phyloP scores from a whole-genome alignment of 2,797 vertebrate species.

The Acomys russatus region DNA sequence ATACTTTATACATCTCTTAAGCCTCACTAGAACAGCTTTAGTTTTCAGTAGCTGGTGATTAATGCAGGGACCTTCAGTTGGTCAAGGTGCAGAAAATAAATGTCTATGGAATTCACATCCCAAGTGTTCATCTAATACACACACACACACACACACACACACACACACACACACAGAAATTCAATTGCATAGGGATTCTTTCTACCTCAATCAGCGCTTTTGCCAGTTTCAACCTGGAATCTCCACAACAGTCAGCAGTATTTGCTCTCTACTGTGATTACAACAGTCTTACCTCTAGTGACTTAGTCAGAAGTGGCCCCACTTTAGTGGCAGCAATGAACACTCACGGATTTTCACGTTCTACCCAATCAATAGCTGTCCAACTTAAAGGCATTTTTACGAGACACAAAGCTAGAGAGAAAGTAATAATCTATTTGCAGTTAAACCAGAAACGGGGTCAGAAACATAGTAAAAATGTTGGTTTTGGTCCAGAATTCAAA shows the following conservation, averaged over 20 bases:
- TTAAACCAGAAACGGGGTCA: background rate
- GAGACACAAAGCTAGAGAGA: slow-evolving; percentile 27
- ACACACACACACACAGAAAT: background rate
- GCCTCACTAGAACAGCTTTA: background rate
- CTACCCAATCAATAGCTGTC: slow-evolving; percentile 6
- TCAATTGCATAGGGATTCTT: slow-evolving; percentile 48
- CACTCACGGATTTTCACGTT: background rate
- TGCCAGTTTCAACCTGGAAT: background rate
- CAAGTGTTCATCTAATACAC: background rate
- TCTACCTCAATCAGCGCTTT: slow-evolving; percentile 5
- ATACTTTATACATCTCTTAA: background rate
- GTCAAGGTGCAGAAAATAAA: too few species aligned
- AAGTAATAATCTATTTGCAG: slow-evolving; percentile 19
- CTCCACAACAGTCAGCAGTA: background rate
- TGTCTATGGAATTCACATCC: background rate
- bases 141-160: background rate
- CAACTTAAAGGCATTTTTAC: background rate
- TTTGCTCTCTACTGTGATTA: background rate
- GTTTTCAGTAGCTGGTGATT: background rate
- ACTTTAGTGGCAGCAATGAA: slow-evolving; percentile 20
- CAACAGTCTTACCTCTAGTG: slow-evolving; percentile 9
- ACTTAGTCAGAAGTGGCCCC: slow-evolving; percentile 27
- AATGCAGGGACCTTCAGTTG: background rate
- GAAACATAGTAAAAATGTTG: background rate
- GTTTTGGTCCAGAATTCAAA: slow-evolving; percentile 21